Evolutionary conservation across 1,140 invertebrate genomes (phyloP), one percentile per base, ranked within the genome.

Genomic region (Harpegnathos saltator): DNA sequence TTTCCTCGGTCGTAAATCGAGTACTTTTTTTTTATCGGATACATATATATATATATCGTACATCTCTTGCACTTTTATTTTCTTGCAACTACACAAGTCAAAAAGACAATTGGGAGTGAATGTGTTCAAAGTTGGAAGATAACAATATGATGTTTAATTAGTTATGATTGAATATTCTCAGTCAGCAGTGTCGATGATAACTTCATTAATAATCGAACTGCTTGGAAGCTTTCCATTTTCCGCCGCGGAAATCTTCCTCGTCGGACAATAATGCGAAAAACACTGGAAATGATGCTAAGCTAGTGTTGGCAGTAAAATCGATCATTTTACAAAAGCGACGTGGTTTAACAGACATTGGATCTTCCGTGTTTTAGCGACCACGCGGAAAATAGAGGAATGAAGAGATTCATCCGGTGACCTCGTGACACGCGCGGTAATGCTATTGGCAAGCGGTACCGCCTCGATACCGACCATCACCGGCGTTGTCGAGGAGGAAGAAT

Each of bases 391-490:
- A 62, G 59, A 85, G 75, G 81, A 84, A 90, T 87, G 87, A 90
- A 66, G 89, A 89, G 83, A 86, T 89, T 90, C 69, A 71, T 66
- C 83, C 89, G 89, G 89, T 91, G 89, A 90, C 83, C 85, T 85
- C 61, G 80, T 89, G 89, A 84, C 82, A 84, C 80, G 48, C 72
- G 68, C 72, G 87, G 92, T 91, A 85, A 94, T 94, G 94, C 89
- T 94, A 86, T 85, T 94, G 89, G 90, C 92, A 81, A 92, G 88
- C 89, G 91, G 90, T 87, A 81, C 85, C 61, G 81, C 86, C 61
- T 93, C 93, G 62, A 94, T 94, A 91, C 91, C 92, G 89, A 94
- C 94, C 66, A 94, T 94, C 75, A 89, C 93, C 73, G 94, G 91
- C 77, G 84, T 91, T 44, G 93, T 94, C 72, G 93, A 94, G 78